Percentiles rank a stretch among this genome's conserved stretches.
phyloP scores from a whole-genome alignment of 2,797 vertebrate genomes.

The Lithobates sylvaticus region DNA sequence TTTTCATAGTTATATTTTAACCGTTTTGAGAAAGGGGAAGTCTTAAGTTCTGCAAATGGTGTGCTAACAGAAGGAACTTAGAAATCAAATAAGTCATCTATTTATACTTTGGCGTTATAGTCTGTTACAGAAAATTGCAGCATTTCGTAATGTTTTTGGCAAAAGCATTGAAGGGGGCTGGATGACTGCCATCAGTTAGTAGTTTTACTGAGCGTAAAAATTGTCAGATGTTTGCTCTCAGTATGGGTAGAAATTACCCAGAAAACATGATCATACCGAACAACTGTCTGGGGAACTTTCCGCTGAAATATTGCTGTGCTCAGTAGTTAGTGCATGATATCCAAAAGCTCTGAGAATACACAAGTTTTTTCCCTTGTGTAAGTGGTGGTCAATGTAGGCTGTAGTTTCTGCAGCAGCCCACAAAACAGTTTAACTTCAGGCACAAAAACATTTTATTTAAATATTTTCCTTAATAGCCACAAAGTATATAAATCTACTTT shows the following conservation, averaged over 20 bases:
- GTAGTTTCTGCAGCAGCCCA: neutral
- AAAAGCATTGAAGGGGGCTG: neutral
- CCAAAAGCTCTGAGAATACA: neutral
- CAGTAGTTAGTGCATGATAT: neutral
- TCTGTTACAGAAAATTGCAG: neutral
- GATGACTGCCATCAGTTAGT: neutral
- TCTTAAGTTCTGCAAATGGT: constrained; percentile 12
- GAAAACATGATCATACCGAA: neutral
- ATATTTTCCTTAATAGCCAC: too few species aligned
- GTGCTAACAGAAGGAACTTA: constrained; percentile 1
- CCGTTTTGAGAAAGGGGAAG: constrained; percentile 13
- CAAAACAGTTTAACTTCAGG: too few species aligned
- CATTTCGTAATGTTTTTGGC: neutral
- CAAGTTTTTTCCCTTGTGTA: neutral
- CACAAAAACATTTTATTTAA: too few species aligned
- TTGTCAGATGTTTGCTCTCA: too few species aligned
- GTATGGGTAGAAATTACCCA: neutral
- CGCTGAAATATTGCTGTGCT: neutral
- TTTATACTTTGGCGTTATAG: neutral
- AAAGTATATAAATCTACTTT: too few species aligned
- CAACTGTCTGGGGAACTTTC: neutral
- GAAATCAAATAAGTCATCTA: neutral
- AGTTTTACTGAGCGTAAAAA: neutral
- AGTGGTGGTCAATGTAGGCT: neutral
- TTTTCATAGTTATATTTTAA: neutral